Percentiles rank a stretch among this genome's conserved stretches.
phyloP scores from a whole-genome alignment of 1,140 invertebrate genomes.

The Zaprionus ornatus region DNA sequence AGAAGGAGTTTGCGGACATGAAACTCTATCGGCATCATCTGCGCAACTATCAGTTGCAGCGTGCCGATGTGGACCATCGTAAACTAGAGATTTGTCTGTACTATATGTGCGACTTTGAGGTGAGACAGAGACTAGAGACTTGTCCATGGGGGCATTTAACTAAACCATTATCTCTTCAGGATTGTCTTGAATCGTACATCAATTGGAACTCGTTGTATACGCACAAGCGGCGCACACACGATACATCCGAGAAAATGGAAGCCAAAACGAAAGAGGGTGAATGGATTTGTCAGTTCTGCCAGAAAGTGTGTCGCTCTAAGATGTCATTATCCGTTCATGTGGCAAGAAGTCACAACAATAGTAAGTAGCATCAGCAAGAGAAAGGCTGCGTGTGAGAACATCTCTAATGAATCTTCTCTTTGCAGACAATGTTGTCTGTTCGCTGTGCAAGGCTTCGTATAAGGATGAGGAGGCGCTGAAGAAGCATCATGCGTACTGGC shows the following conservation, averaged over 20 bases:
- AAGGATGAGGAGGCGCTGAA: constrained; percentile 59
- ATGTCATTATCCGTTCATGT: constrained; percentile 81
- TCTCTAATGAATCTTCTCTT: neutral
- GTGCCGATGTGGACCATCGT: constrained; percentile 47
- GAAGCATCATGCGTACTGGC: constrained; percentile 67
- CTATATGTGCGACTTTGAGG: constrained; percentile 70
- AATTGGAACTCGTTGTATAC: constrained; percentile 74
- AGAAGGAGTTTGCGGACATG: constrained; percentile 56
- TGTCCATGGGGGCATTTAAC: neutral
- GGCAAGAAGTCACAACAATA: constrained; percentile 77
- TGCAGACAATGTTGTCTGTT: constrained; percentile 67
- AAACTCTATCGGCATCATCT: constrained; percentile 69
- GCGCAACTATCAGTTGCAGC: constrained; percentile 59
- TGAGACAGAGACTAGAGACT: constrained; percentile 4
- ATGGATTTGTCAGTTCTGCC: constrained; percentile 75
- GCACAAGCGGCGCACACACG: constrained; percentile 67
- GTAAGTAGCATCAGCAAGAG: constrained; percentile 30
- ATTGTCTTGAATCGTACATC: constrained; percentile 58
- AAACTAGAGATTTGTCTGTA: constrained; percentile 55
- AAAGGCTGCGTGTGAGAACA: neutral
- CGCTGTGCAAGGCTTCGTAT: constrained; percentile 59
- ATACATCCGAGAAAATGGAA: constrained; percentile 15
- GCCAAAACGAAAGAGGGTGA: constrained; percentile 20
- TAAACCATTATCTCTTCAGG: constrained; percentile 23
- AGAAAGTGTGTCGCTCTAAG: constrained; percentile 67